These are phyloP conservation scores for Ptilodon capucinus DNA, from an alignment of 2,888 invertebrate genomes.

Conservation along the genomic window DNA sequence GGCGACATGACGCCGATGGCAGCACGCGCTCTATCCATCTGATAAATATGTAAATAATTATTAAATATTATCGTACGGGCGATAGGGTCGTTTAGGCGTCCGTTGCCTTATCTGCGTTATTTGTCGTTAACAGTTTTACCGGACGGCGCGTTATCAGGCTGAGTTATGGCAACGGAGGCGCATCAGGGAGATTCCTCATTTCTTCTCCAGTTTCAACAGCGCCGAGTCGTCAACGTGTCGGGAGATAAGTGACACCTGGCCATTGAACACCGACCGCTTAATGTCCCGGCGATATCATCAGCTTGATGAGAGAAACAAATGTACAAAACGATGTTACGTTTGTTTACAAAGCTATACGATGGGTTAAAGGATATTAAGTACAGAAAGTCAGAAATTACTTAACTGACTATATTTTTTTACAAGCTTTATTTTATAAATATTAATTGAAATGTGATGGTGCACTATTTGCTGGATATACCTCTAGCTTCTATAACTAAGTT, in stretches of 20 bases:
- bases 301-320: conserved; percentile 19
- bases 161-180: conserved; percentile 67
- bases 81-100: conserved; percentile 77
- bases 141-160: conserved; percentile 68
- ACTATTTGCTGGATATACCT: too few species aligned
- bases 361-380: too few species aligned
- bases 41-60: conserved; percentile 80
- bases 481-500: too few species aligned
- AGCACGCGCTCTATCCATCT: conserved; percentile 68
- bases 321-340: neutral
- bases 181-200: conserved; percentile 49
- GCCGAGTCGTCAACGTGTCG: conserved; percentile 45
- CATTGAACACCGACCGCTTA: conserved; percentile 29
- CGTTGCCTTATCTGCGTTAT: conserved; percentile 76
- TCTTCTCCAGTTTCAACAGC: conserved; percentile 64
- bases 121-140: conserved; percentile 76
- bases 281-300: conserved; percentile 31
- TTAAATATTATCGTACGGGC: conserved; percentile 76
- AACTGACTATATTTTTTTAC: too few species aligned
- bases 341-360: neutral
- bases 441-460: too few species aligned
- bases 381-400: neutral
- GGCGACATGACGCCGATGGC: conserved; percentile 55
- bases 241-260: conserved; percentile 53
- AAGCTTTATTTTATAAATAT: too few species aligned